A percentile compares a stretch with the other conserved stretches of the same genome.
Evolutionary conservation across 2,797 vertebrate species (phyloP).

Genomic region (Nyctibius grandis): DNA sequence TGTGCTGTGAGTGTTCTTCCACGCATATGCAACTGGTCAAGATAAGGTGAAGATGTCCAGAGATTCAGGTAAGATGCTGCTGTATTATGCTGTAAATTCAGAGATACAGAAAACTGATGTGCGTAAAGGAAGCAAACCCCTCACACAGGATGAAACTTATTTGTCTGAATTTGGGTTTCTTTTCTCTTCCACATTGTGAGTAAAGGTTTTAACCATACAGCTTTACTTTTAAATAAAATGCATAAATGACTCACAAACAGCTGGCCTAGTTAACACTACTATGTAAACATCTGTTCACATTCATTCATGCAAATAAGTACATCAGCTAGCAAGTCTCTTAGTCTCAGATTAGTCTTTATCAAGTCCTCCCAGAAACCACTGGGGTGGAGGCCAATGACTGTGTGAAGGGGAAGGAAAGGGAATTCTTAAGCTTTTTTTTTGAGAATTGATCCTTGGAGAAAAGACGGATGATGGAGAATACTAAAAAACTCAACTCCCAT

Average conservation of each 20-base stretch:
- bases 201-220: slow-evolving; percentile 8
- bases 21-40: not conserved
- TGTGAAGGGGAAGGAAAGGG: not conserved
- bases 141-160: not conserved
- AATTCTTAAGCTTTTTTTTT: not conserved
- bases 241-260: slow-evolving; percentile 57
- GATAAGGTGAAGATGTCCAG: not conserved
- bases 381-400: not conserved
- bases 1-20: not conserved
- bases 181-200: not conserved
- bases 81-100: not conserved
- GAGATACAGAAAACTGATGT: not conserved
- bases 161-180: not conserved
- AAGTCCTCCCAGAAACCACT: not conserved
- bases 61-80: not conserved
- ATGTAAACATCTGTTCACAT: slow-evolving; percentile 70
- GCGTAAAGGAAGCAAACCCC: not conserved
- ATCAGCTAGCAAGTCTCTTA: slow-evolving; percentile 51
- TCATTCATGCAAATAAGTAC: slow-evolving; percentile 56
- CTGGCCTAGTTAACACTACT: slow-evolving; percentile 59
- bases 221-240: slow-evolving; percentile 65
- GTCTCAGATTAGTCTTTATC: slow-evolving; percentile 40
- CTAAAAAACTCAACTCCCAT: not conserved
- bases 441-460: not conserved
- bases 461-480: not conserved